phyloP scores from a whole-genome alignment of 2,888 invertebrate genomes.

The Adelognathus sp. region DNA sequence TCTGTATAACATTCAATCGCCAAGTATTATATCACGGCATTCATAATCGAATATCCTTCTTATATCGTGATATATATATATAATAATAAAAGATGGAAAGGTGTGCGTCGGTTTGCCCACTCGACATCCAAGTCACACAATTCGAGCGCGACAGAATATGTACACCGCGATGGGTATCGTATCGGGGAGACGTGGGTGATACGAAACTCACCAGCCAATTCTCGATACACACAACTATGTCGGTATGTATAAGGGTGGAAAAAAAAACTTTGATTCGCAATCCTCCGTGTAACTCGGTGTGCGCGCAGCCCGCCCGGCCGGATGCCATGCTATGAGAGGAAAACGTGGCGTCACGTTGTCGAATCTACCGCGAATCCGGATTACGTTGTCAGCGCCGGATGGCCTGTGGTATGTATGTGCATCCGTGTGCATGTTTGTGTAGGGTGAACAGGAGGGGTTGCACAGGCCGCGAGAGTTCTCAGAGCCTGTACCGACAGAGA shows the following conservation, averaged over 20 bases:
- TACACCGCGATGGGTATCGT: background rate
- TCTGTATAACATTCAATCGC: constrained; percentile 15
- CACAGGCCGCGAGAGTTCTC: background rate
- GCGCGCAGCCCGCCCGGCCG: background rate
- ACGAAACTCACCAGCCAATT: background rate
- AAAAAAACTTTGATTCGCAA: constrained; percentile 17
- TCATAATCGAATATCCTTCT: background rate
- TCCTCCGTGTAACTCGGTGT: constrained; percentile 10
- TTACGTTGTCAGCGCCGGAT: constrained; percentile 37
- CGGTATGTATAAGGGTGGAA: background rate
- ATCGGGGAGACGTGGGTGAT: background rate
- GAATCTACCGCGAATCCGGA: constrained; percentile 42
- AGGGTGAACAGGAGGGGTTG: background rate
- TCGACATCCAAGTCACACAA: background rate
- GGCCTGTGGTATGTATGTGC: background rate
- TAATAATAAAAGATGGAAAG: background rate
- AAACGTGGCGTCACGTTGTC: constrained; percentile 42
- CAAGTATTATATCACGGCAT: background rate
- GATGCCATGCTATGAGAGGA: background rate
- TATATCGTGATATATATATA: constrained; percentile 13
- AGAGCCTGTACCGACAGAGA: background rate
- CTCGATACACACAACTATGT: background rate
- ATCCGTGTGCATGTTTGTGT: background rate
- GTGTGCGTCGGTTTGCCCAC: background rate
- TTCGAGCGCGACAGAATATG: background rate